phyloP scores from a whole-genome alignment of 2,113 vertebrate species.

The Prolemur simus region DNA sequence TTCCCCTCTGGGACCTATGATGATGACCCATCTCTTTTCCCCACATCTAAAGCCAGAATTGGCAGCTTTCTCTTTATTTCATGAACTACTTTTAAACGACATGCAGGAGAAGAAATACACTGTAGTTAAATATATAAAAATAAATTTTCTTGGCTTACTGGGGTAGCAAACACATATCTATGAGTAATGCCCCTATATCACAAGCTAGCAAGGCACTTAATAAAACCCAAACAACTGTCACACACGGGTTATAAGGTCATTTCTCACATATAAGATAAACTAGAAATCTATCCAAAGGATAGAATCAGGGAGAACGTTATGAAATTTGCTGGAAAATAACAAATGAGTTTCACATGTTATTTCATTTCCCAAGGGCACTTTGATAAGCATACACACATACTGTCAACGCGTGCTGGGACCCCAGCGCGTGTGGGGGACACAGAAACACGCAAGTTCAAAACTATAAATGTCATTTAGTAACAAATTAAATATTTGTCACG shows the following conservation, averaged over 20 bases:
- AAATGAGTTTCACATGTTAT: constrained; percentile 80
- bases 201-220: constrained; percentile 82
- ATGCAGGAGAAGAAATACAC: constrained; percentile 69
- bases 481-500: constrained; percentile 57
- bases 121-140: constrained; percentile 80
- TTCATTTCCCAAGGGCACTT: constrained; percentile 84
- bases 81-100: constrained; percentile 70
- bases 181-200: constrained; percentile 82
- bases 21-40: constrained; percentile 3
- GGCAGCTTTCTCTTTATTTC: constrained; percentile 27
- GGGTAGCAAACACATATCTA: constrained; percentile 78
- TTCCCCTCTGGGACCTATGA: neutral
- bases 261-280: constrained; percentile 85
- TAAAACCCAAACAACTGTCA: constrained; percentile 86
- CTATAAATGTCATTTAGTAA: constrained; percentile 62
- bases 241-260: constrained; percentile 85
- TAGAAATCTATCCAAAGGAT: constrained; percentile 81
- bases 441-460: constrained; percentile 57
- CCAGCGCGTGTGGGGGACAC: neutral
- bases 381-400: constrained; percentile 76
- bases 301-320: constrained; percentile 76
- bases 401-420: constrained; percentile 34
- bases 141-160: constrained; percentile 80
- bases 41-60: constrained; percentile 51
- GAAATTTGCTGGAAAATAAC: constrained; percentile 83